Evolutionary conservation across 1,140 invertebrate genomes (phyloP).

Genomic region (Trachymyrmex cornetzi): DNA sequence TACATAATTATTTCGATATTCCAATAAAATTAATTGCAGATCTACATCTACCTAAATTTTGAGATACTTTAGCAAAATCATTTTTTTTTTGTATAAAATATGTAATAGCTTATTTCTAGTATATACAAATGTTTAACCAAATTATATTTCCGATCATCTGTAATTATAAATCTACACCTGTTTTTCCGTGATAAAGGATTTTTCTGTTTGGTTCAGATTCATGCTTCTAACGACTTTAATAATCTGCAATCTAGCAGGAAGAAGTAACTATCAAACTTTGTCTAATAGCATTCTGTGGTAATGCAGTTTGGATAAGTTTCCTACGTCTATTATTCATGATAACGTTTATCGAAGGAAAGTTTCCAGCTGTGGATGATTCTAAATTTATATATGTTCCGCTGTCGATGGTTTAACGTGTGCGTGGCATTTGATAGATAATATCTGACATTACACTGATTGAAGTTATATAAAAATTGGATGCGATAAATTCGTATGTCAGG

Average conservation of each 20-base stretch:
- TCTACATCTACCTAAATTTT: no score
- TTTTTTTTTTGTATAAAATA: background rate
- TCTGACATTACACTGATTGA: slow-evolving; percentile 32
- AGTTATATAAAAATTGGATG: background rate
- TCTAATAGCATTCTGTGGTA: slow-evolving; percentile 61
- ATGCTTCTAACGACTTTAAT: slow-evolving; percentile 39
- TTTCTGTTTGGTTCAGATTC: slow-evolving; percentile 23
- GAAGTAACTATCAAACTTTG: slow-evolving; percentile 62
- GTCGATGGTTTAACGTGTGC: slow-evolving; percentile 20
- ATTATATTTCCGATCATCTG: background rate
- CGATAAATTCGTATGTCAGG: background rate
- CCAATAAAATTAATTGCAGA: no score
- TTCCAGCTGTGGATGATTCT: slow-evolving; percentile 58
- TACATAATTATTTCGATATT: no score
- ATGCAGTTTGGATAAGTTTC: slow-evolving; percentile 63
- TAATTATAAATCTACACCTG: background rate
- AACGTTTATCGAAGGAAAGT: slow-evolving; percentile 64
- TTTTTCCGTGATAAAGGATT: slow-evolving; percentile 24
- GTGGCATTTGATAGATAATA: slow-evolving; percentile 41
- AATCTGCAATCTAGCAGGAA: slow-evolving; percentile 52
- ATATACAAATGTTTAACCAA: background rate
- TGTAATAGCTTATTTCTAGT: background rate
- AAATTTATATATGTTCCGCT: slow-evolving; percentile 49
- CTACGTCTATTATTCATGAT: slow-evolving; percentile 65
- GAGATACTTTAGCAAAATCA: no score